Evolutionary conservation across 2,113 vertebrate genomes (phyloP).

Genomic region (Caranx melampygus): DNA sequence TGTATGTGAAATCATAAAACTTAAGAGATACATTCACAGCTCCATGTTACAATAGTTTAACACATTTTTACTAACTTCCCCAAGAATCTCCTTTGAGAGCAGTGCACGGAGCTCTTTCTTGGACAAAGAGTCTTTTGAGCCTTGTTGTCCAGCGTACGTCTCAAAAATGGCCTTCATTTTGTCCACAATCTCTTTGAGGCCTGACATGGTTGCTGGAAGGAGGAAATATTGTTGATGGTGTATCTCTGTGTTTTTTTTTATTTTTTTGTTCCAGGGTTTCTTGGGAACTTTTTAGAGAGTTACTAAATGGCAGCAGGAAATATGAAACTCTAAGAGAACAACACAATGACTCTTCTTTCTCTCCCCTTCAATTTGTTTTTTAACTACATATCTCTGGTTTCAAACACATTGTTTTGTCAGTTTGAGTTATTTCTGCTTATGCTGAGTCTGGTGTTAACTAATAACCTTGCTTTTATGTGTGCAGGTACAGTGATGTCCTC

Average conservation of each 20-base stretch:
- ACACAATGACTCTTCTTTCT: background rate
- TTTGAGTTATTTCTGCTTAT: background rate
- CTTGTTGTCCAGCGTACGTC: constrained; percentile 86
- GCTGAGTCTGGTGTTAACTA: background rate
- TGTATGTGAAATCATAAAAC: background rate
- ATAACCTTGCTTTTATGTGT: background rate
- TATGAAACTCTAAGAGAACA: background rate
- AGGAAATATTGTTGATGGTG: background rate
- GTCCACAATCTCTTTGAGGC: constrained; percentile 78
- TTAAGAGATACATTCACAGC: background rate
- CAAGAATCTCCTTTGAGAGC: constrained; percentile 83
- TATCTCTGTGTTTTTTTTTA: background rate
- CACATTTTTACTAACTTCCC: constrained; percentile 67
- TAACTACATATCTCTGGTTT: background rate
- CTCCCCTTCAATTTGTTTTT: background rate
- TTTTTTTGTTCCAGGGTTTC: background rate
- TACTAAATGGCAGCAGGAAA: constrained; percentile 4
- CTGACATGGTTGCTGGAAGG: constrained; percentile 54
- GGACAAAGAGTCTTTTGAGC: constrained; percentile 84
- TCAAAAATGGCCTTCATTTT: constrained; percentile 83
- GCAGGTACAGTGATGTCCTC: background rate
- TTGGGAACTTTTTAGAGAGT: constrained; percentile 10
- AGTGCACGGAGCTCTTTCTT: constrained; percentile 87
- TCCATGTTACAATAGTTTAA: background rate
- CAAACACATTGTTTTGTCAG: constrained; percentile 5